Evolutionary conservation across 2,113 vertebrate species (phyloP), one percentile per base, ranked within the genome.

Genomic region (Sitta europaea): DNA sequence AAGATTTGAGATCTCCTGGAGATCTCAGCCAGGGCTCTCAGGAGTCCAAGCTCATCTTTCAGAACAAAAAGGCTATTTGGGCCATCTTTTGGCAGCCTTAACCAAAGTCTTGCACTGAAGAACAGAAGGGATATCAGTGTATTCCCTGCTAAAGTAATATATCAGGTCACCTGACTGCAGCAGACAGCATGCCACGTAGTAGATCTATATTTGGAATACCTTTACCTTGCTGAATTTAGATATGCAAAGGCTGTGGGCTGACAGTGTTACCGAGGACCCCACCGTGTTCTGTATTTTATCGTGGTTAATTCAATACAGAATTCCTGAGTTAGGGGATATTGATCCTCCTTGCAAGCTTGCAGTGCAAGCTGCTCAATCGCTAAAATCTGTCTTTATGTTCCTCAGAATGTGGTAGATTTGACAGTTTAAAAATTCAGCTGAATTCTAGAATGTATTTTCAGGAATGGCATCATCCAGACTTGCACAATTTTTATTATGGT

Each of bases 221-320:
- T 72, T 63, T 75, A 51, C 63, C 66, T 88, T 86, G n/a, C 71
- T 92, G 91, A 79, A 95, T 90, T 87, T 86, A 67, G 77, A 63
- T 78, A 36, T 57, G 78, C 84, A 84, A 65, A 73, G 24, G 29
- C 40, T 82, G 29, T 59, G 45, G 76, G 84, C 78, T 68, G 66
- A 50, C 67, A 40, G n/a, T 42, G 48, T 93, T 90, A 91, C 77
- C 0, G 5, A 82, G 85, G 31, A 21, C 36, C 45, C 28, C 57
- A 8, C 45, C 15, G 19, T 28, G 10, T 50, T 81, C 77, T 78
- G 27, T 65, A 2, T 86, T 79, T 36, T 13, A 84, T 43, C 16
- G 3, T 20, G 31, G 28, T 33, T 82, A 45, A 66, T 57, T 87
- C 45, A 21, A 2, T 28, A 19, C 29, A 63, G 31, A 40, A 53